These are phyloP conservation scores for Aurelia aurita DNA, from an alignment of 30 jellyfish, hydroid and myxozoan species.

Conservation along the genomic window DNA sequence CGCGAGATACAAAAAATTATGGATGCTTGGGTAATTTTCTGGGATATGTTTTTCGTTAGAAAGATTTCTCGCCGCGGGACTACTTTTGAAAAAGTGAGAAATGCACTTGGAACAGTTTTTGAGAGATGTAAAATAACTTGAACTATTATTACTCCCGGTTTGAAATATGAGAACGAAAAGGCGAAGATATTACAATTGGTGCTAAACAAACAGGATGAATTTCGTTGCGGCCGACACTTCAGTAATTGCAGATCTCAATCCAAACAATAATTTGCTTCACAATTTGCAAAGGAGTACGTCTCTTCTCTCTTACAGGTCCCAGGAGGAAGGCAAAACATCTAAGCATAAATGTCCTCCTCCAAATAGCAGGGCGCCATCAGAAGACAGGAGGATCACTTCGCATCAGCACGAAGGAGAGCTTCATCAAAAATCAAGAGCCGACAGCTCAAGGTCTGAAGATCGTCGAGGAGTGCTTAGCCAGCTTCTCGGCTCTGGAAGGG, in stretches of 20 bases:
- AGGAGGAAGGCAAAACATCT: conserved; percentile 57
- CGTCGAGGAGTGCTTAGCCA: conserved; percentile 41
- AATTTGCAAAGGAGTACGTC: conserved; percentile 62
- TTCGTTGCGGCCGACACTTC: conserved; percentile 71
- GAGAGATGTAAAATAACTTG: background rate
- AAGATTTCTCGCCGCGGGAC: too few relatives aligned
- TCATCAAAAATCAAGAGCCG: too few relatives aligned
- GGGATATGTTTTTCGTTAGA: too few relatives aligned
- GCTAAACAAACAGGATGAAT: conserved; percentile 58
- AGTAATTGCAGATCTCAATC: conserved; percentile 41
- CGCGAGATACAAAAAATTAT: too few relatives aligned
- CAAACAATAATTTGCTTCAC: conserved; percentile 53
- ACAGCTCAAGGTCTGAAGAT: conserved; percentile 35
- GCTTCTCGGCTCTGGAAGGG: conserved; percentile 44
- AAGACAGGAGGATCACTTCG: conserved; percentile 38
- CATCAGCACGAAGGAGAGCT: conserved; percentile 15
- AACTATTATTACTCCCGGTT: conserved; percentile 43
- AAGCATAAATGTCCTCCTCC: conserved; percentile 55
- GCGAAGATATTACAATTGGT: conserved; percentile 28
- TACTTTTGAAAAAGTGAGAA: background rate
- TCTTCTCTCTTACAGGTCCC: conserved; percentile 60
- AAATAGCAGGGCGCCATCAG: conserved; percentile 57
- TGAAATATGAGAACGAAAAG: conserved; percentile 25
- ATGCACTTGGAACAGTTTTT: conserved; percentile 7
- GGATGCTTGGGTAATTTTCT: too few relatives aligned